Evolutionary conservation across 2,888 invertebrate genomes (phyloP).

Genomic region (Yponomeuta sedellus): DNA sequence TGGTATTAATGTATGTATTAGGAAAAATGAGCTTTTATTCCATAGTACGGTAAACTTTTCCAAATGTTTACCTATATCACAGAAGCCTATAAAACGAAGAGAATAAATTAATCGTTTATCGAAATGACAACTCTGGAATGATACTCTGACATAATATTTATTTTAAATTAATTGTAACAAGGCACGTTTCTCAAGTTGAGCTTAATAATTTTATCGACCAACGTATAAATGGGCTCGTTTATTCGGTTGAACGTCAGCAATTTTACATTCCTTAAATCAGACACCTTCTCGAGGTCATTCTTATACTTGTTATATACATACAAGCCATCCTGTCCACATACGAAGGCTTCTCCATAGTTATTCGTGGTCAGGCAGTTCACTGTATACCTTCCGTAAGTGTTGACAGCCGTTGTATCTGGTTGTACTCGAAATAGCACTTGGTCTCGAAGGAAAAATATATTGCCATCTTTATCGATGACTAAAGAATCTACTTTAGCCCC

Average conservation of each 20-base stretch:
- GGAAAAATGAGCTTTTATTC: no score
- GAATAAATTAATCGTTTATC: no score
- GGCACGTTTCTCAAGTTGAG: slow-evolving; percentile 37
- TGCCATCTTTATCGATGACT: slow-evolving; percentile 52
- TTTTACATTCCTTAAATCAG: slow-evolving; percentile 42
- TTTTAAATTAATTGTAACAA: slow-evolving; percentile 32
- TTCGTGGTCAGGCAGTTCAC: slow-evolving; percentile 45
- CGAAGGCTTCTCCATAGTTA: slow-evolving; percentile 39
- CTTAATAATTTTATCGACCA: slow-evolving; percentile 48
- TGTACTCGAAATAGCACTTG: slow-evolving; percentile 46
- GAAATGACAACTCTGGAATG: no score
- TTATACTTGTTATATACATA: slow-evolving; percentile 62
- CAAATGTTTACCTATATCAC: no score
- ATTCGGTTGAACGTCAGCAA: slow-evolving; percentile 47
- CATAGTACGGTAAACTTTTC: no score
- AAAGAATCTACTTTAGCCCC: slow-evolving; percentile 43
- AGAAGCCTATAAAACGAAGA: no score
- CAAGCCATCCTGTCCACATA: slow-evolving; percentile 45
- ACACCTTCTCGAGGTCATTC: slow-evolving; percentile 51
- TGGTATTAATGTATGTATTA: no score
- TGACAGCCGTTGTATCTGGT: slow-evolving; percentile 47
- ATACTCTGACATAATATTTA: not conserved
- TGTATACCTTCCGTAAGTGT: slow-evolving; percentile 43
- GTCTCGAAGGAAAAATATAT: slow-evolving; percentile 48
- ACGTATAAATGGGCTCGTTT: slow-evolving; percentile 52